phyloP scores from a whole-genome alignment of 2,113 vertebrate species.

The Prunella fulvescens region DNA sequence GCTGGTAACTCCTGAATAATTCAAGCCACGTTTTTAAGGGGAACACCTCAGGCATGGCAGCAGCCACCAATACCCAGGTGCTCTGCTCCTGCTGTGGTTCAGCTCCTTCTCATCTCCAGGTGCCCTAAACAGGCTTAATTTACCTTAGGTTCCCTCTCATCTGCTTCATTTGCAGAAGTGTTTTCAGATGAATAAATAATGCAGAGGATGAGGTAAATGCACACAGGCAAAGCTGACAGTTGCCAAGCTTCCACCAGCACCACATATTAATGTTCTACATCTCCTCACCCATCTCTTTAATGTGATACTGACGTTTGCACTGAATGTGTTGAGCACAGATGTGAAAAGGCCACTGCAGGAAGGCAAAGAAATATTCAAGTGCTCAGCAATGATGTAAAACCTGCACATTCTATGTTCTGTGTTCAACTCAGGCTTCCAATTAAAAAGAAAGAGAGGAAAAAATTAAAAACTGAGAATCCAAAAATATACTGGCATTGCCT shows the following conservation, averaged over 20 bases:
- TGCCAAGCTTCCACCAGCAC: neutral
- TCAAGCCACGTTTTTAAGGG: neutral
- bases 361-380: neutral
- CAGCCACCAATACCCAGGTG: neutral
- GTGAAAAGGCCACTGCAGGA: neutral
- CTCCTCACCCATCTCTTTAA: neutral
- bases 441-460: neutral
- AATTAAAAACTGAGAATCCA: neutral
- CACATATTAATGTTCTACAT: neutral
- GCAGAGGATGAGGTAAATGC: neutral
- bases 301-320: neutral
- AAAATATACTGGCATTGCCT: neutral
- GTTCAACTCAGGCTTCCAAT: neutral
- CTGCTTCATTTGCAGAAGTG: neutral
- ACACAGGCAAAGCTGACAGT: neutral
- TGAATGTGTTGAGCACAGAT: neutral
- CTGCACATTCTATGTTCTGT: neutral
- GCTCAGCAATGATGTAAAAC: neutral
- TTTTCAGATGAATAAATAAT: conserved; percentile 31
- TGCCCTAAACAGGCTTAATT: neutral
- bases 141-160: neutral
- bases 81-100: neutral
- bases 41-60: neutral
- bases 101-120: neutral
- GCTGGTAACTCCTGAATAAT: neutral